Evolutionary conservation across 2,888 invertebrate species (phyloP).

Genomic region (Apamea crenata): DNA sequence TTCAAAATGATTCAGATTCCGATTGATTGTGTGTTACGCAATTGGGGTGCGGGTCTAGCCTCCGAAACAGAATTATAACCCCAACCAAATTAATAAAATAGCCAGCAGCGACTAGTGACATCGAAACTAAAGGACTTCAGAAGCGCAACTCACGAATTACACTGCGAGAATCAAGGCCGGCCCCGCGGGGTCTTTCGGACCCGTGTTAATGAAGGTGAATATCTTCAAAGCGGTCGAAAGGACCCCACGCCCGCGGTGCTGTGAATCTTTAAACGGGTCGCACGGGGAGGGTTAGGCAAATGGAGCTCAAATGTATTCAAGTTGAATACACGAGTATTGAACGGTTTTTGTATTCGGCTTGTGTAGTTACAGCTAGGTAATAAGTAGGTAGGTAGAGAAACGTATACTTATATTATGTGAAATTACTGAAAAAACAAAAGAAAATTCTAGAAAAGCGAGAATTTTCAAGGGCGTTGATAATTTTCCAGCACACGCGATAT

Average conservation of each 20-base stretch:
- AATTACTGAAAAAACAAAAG: not conserved
- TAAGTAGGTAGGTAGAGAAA: conserved; percentile 13
- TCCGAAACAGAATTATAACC: not conserved
- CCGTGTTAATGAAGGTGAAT: conserved; percentile 88
- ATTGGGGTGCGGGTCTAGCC: too few relatives aligned
- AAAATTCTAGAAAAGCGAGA: not conserved
- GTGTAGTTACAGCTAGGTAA: conserved; percentile 38
- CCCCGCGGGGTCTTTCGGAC: conserved; percentile 83
- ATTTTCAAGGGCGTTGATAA: conserved; percentile 4
- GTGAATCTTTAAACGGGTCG: conserved; percentile 88
- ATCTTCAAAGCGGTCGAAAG: conserved; percentile 87
- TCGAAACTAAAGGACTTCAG: conserved; percentile 52
- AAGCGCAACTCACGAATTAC: conserved; percentile 62
- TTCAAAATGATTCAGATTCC: too few relatives aligned
- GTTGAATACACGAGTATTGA: conserved; percentile 68
- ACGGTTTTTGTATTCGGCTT: conserved; percentile 56
- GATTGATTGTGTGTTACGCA: too few relatives aligned
- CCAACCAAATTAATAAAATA: conserved; percentile 36
- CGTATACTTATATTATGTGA: not conserved
- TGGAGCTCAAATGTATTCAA: conserved; percentile 78
- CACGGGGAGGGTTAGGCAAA: conserved; percentile 75
- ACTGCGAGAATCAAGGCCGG: conserved; percentile 66
- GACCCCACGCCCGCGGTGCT: conserved; percentile 83
- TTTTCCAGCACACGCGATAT: not conserved
- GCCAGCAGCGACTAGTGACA: conserved; percentile 52